Evolutionary conservation across 2,888 invertebrate species (phyloP).

Genomic region (Drosophila melanocephala): DNA sequence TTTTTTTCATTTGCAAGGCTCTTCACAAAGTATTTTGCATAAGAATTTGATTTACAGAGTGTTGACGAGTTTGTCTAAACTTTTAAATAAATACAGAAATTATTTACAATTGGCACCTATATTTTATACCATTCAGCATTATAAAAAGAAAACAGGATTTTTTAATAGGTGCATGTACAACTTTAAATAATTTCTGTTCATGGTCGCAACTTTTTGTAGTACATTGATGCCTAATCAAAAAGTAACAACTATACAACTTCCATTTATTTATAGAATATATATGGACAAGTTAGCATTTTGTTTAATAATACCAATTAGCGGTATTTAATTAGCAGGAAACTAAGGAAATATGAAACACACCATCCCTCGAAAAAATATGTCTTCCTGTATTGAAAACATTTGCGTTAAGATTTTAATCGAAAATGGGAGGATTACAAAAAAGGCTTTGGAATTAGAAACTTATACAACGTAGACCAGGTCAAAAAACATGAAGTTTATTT

Average conservation of each 20-base stretch:
- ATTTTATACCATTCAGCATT: no score
- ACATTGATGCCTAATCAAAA: not conserved
- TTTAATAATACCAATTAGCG: not conserved
- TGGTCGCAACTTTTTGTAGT: not conserved
- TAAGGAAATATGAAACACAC: not conserved
- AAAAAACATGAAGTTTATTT: not conserved
- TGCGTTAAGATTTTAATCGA: not conserved
- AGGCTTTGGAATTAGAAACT: not conserved
- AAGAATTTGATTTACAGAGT: not conserved
- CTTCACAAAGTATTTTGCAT: conserved; percentile 25
- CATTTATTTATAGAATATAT: not conserved
- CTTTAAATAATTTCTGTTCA: not conserved
- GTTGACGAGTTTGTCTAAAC: not conserved
- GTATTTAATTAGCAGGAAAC: not conserved
- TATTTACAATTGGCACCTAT: not conserved
- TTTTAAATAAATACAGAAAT: not conserved
- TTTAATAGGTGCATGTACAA: not conserved
- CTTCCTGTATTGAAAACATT: not conserved
- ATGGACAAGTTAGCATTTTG: not conserved
- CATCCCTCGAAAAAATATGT: not conserved
- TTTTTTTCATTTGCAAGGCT: conserved; percentile 19
- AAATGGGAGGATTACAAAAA: not conserved
- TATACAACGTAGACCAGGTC: not conserved
- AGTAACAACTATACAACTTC: not conserved
- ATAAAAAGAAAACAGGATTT: not conserved